Percentiles rank a stretch among this genome's conserved stretches.
These are phyloP conservation scores for Sphenopsis melanotis DNA, from an alignment of 2,797 vertebrate species.

Conservation along the genomic window DNA sequence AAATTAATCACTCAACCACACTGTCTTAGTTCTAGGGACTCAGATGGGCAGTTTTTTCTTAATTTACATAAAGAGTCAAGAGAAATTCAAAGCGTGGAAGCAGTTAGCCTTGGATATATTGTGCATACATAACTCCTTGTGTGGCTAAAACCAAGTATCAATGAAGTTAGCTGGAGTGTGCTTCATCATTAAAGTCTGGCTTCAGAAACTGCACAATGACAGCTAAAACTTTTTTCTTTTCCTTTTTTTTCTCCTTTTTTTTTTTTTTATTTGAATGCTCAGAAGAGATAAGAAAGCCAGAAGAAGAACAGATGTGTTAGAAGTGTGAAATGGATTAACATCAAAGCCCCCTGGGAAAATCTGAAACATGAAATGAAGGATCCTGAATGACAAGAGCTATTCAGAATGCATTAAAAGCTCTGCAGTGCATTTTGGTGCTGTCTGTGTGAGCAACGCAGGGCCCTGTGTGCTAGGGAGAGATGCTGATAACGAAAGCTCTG, in stretches of 20 bases:
- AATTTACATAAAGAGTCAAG: background rate
- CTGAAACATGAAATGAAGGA: conserved; percentile 77
- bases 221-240: conserved; percentile 25
- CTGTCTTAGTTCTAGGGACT: background rate
- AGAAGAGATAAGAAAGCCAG: conserved; percentile 73
- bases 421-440: conserved; percentile 65
- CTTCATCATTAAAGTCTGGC: conserved; percentile 67
- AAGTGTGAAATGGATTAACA: conserved; percentile 81
- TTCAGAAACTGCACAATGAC: conserved; percentile 68
- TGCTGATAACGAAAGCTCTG: conserved; percentile 48
- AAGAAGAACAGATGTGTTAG: conserved; percentile 78
- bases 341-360: conserved; percentile 78
- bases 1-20: background rate
- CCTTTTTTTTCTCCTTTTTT: background rate
- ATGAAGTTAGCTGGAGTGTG: conserved; percentile 34
- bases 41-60: background rate
- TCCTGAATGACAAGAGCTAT: conserved; percentile 79
- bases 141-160: conserved; percentile 36
- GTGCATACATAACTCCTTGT: background rate
- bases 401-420: conserved; percentile 74
- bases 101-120: background rate
- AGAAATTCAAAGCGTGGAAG: background rate
- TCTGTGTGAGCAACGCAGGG: conserved; percentile 50
- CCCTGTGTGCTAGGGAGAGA: conserved; percentile 55
- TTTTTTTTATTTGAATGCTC: conserved; percentile 65